Conservation (phyloP, 2,113 vertebrate genomes). For the Perca flavescens region DNA sequence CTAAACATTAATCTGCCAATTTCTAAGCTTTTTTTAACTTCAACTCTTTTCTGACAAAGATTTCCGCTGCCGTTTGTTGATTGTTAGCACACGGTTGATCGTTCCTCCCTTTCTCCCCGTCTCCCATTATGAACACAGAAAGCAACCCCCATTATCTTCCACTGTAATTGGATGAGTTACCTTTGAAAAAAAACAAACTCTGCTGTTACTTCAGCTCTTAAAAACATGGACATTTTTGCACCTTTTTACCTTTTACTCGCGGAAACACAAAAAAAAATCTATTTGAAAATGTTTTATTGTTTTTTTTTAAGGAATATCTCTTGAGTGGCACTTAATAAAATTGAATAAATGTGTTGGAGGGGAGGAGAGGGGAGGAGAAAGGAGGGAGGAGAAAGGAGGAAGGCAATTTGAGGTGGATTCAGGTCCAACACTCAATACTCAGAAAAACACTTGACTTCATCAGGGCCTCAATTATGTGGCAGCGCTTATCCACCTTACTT, state of each 20-base stretch:
- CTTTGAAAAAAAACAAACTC: slow-evolving; percentile 53
- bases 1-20: too few species aligned
- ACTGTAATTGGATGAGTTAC: slow-evolving; percentile 61
- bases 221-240: slow-evolving; percentile 47
- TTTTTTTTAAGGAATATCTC: slow-evolving; percentile 43
- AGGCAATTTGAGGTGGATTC: not conserved
- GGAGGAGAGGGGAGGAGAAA: not conserved
- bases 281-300: slow-evolving; percentile 25
- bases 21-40: too few species aligned
- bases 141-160: slow-evolving; percentile 16
- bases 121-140: slow-evolving; percentile 19
- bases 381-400: slow-evolving; percentile 10
- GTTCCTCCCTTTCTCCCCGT: slow-evolving; percentile 32
- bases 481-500: not conserved
- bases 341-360: slow-evolving; percentile 58
- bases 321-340: slow-evolving; percentile 67
- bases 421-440: slow-evolving; percentile 55
- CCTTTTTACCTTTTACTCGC: slow-evolving; percentile 14
- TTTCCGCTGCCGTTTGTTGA: too few species aligned
- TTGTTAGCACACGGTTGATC: too few species aligned
- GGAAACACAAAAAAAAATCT: slow-evolving; percentile 9
- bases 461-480: slow-evolving; percentile 56
- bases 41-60: too few species aligned
- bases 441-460: slow-evolving; percentile 66
- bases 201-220: slow-evolving; percentile 31